These are phyloP conservation scores for Oegoconia quadripuncta DNA, from an alignment of 2,888 invertebrate species.

Conservation along the genomic window DNA sequence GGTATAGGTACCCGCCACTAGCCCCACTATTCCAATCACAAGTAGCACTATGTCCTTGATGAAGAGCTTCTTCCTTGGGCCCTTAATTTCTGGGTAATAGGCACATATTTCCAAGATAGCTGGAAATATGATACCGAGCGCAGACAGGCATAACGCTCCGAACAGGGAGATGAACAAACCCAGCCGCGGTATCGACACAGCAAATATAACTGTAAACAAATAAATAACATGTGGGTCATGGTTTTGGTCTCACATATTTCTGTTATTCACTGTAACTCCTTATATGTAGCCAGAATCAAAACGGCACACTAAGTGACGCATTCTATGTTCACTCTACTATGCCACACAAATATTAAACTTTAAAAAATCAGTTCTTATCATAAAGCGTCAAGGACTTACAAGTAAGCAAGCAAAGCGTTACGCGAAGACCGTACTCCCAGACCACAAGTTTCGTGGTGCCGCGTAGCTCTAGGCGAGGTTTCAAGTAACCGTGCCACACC, in stretches of 20 bases:
- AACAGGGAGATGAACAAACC: constrained; percentile 89
- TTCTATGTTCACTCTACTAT: no score
- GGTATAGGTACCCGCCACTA: constrained; percentile 83
- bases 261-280: no score
- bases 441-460: constrained; percentile 55
- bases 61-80: constrained; percentile 39
- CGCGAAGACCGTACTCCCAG: constrained; percentile 87
- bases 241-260: no score
- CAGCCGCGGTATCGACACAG: constrained; percentile 87
- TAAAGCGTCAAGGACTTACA: no score
- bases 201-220: constrained; percentile 83
- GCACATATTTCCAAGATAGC: constrained; percentile 75
- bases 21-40: constrained; percentile 80
- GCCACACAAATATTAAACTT: no score
- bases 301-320: no score
- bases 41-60: constrained; percentile 78
- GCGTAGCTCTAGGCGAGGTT: constrained; percentile 51
- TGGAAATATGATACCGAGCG: constrained; percentile 92
- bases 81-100: no score
- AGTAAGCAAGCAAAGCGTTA: constrained; percentile 87
- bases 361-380: no score
- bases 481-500: constrained; percentile 87
- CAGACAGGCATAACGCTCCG: constrained; percentile 93
- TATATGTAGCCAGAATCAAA: no score
- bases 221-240: no score